Conservation (phyloP, 2,888 invertebrate species). For the Blastobasis adustella region DNA sequence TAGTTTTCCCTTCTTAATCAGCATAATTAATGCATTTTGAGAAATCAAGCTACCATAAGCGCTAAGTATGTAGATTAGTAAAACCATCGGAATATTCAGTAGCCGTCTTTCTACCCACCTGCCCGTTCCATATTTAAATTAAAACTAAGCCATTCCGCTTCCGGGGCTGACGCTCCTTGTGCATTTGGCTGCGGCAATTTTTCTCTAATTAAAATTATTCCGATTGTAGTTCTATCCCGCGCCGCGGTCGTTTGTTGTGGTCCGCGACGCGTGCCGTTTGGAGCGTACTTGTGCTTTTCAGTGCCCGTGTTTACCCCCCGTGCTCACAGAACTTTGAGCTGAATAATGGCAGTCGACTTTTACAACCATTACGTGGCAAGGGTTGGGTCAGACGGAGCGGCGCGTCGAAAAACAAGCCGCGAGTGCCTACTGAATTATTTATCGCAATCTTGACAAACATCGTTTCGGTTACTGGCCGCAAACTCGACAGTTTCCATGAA, state of each 20-base stretch:
- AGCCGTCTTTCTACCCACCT: no score
- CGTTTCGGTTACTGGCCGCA: neutral
- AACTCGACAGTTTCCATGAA: neutral
- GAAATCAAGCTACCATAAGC: no score
- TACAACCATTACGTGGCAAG: slow-evolving; percentile 28
- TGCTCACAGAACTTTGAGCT: slow-evolving; percentile 36
- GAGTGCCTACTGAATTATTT: neutral
- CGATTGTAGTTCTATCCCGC: slow-evolving; percentile 58
- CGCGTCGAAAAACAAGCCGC: slow-evolving; percentile 7
- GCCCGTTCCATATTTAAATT: neutral
- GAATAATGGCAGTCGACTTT: slow-evolving; percentile 51
- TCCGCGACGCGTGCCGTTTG: slow-evolving; percentile 63
- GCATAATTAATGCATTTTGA: no score
- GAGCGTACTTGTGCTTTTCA: slow-evolving; percentile 67
- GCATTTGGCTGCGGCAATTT: slow-evolving; percentile 63
- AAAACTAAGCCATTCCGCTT: neutral
- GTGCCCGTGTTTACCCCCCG: slow-evolving; percentile 67
- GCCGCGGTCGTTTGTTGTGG: slow-evolving; percentile 65
- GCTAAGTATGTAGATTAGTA: no score
- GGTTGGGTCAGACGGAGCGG: slow-evolving; percentile 28
- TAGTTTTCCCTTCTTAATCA: no score
- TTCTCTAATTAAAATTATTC: slow-evolving; percentile 74
- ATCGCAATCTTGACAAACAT: neutral
- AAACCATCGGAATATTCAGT: no score
- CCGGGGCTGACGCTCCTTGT: slow-evolving; percentile 25